phyloP scores from a whole-genome alignment of 1,140 invertebrate genomes.

The Mizuhopecten yessoensis region DNA sequence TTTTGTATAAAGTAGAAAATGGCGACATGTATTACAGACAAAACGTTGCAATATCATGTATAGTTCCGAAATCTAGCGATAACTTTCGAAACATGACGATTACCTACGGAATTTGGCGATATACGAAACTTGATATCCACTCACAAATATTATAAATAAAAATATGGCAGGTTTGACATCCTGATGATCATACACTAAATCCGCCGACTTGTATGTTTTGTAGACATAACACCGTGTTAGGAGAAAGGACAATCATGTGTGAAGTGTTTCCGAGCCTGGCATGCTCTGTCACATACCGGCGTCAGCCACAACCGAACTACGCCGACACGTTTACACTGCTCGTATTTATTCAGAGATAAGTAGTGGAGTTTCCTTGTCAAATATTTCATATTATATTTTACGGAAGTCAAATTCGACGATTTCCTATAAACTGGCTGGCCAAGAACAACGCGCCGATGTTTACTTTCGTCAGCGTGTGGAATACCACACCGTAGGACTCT shows the following conservation, averaged over 20 bases:
- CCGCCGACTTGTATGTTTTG: not conserved
- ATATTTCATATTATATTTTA: slow-evolving; percentile 5
- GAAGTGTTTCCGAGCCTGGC: not conserved
- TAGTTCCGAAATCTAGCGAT: too few species aligned
- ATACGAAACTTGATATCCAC: too few species aligned
- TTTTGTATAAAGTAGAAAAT: too few species aligned
- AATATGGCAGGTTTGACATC: not conserved
- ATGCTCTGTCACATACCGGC: not conserved
- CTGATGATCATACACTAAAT: not conserved
- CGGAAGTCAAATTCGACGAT: not conserved
- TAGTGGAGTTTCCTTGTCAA: not conserved
- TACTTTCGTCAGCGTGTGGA: not conserved
- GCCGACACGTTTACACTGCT: not conserved
- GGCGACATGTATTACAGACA: too few species aligned
- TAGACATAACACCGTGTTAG: not conserved
- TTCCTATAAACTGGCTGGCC: not conserved
- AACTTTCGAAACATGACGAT: too few species aligned
- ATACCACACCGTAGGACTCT: not conserved
- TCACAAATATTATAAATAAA: too few species aligned
- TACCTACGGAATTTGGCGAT: too few species aligned
- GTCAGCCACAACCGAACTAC: not conserved
- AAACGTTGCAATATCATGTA: too few species aligned
- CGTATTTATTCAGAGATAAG: not conserved
- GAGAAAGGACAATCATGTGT: not conserved
- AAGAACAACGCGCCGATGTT: not conserved